These are phyloP conservation scores for Catocala fraxini DNA, from an alignment of 2,888 invertebrate genomes.

Conservation along the genomic window DNA sequence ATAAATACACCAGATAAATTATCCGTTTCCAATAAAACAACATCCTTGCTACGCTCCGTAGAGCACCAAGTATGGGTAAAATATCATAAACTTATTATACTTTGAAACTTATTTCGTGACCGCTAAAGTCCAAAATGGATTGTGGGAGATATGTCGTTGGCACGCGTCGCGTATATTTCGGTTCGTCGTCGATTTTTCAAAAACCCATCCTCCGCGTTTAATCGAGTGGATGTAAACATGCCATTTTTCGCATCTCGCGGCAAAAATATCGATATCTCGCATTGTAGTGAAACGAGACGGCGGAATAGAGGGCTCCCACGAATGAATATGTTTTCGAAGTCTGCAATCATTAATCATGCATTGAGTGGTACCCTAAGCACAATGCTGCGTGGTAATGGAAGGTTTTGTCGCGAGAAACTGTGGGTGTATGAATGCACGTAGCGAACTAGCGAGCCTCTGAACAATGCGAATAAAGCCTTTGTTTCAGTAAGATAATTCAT, in stretches of 20 bases:
- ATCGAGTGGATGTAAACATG: constrained; percentile 85
- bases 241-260: constrained; percentile 80
- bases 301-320: constrained; percentile 69
- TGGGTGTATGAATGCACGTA: constrained; percentile 63
- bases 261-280: constrained; percentile 73
- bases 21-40: constrained; percentile 85
- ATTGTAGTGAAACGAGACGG: constrained; percentile 68
- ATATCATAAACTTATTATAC: constrained; percentile 25
- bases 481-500: constrained; percentile 68
- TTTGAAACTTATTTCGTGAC: constrained; percentile 49
- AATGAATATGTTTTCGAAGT: constrained; percentile 82
- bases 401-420: constrained; percentile 74
- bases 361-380: constrained; percentile 71
- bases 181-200: constrained; percentile 75
- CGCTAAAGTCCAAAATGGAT: constrained; percentile 48
- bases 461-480: constrained; percentile 68
- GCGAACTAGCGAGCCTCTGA: constrained; percentile 50
- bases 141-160: constrained; percentile 38
- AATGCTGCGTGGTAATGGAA: constrained; percentile 75
- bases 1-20: constrained; percentile 86
- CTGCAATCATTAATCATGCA: constrained; percentile 81
- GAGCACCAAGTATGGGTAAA: constrained; percentile 56
- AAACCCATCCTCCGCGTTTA: constrained; percentile 77
- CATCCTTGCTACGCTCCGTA: constrained; percentile 71
- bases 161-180: constrained; percentile 71